Conservation (phyloP, 2,888 invertebrate genomes). For the Leucophora obtusa region DNA sequence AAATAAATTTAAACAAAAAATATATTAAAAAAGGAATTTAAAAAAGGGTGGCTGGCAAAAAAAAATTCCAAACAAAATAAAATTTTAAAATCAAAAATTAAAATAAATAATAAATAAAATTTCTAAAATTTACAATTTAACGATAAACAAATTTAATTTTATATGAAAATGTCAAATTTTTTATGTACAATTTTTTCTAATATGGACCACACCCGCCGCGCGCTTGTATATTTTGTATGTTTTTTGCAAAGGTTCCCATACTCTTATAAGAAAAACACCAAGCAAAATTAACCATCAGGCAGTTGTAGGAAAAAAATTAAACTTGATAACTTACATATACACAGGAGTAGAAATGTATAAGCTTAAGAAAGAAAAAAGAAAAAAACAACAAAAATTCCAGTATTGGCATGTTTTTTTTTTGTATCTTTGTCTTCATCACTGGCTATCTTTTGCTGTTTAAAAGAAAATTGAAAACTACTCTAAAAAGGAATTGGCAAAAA, state of each 20-base stretch:
- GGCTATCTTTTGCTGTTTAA: constrained; percentile 31
- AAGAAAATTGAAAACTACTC: constrained; percentile 49
- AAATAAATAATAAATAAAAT: neutral
- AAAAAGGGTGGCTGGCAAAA: constrained; percentile 24
- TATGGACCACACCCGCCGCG: constrained; percentile 79
- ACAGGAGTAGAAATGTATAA: constrained; percentile 27
- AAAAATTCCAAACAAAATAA: neutral
- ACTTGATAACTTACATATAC: neutral
- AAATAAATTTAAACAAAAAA: constrained; percentile 7
- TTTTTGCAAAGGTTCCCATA: constrained; percentile 58
- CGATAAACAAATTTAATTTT: neutral
- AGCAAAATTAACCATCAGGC: constrained; percentile 55
- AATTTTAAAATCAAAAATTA: neutral
- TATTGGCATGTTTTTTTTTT: constrained; percentile 55
- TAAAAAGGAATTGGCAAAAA: constrained; percentile 52
- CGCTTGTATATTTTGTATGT: constrained; percentile 76
- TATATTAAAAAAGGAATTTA: constrained; percentile 14
- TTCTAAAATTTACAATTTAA: neutral
- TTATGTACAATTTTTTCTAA: constrained; percentile 45
- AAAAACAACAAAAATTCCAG: constrained; percentile 48
- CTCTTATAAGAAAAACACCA: constrained; percentile 60
- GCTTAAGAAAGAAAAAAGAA: constrained; percentile 1
- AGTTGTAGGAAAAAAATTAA: constrained; percentile 30
- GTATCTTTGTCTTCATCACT: constrained; percentile 17
- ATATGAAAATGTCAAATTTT: constrained; percentile 42